Base-by-base conservation (phyloP, 2,113 vertebrate species). In the Prochilodus magdalenae region DNA sequence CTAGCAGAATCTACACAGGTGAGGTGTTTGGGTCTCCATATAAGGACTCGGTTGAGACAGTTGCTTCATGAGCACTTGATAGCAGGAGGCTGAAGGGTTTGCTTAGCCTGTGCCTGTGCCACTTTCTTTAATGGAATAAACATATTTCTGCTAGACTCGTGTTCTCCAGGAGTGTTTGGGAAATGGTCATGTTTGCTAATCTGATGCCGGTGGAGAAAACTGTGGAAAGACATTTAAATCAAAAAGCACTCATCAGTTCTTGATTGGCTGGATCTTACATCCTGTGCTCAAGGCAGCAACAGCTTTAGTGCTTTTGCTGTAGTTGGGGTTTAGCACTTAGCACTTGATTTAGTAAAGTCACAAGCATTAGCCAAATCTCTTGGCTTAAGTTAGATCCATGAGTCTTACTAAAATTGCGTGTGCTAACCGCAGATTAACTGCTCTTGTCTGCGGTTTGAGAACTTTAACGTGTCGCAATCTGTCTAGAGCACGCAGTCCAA, bases 281-380 rank as follows among this genome's bases (percentile, higher is more conserved):
- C 65, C 51, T 59, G 47, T 18, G 27, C 33, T 69, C 65, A 11
- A 70, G 13, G 49, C 60, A 51, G 27, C 65, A 69, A 69, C 27
- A 57, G 67, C 65, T 57, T 40, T n/a, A n/a, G n/a, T n/a, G n/a
- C n/a, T n/a, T n/a, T n/a, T 70, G 22, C 30, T 53, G 18, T 51
- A 14, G 1, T 51, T 51, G 2, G 49, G 49, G 49, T 51, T 51
- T 65, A 13, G 49, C 14, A 47, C 30, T 40, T 30, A 69, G 66
- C 20, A 22, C 10, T 5, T 55, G 53, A 51, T 16, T 51, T 18
- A 51, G 49, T 51, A 51, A 51, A 51, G 49, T 55, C 53, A 36
- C 33, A n/a, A 1, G 74, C 74, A 57, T 29, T 49, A 76, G 57
- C 33, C 57, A 62, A 63, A 76, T 63, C 57, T 60, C 57, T 44